Conservation (phyloP, 2,113 vertebrate species). For the Aleadryas rufinucha region DNA sequence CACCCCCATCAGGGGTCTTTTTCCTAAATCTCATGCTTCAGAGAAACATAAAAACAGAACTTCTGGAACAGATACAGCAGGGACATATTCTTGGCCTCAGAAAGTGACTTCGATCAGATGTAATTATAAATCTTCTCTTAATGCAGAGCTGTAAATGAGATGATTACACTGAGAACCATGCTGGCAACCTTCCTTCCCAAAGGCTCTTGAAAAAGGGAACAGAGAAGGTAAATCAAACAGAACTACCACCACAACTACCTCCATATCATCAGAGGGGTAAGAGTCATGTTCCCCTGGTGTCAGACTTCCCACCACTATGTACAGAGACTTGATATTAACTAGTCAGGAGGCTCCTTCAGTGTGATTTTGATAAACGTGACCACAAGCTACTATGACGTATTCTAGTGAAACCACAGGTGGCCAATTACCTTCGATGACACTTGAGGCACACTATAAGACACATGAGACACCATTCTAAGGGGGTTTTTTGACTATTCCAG, state of each 20-base stretch:
- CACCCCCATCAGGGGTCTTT: neutral
- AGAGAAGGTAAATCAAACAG: neutral
- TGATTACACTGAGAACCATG: neutral
- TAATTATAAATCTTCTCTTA: neutral
- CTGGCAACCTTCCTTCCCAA: neutral
- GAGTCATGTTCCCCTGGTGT: fast-evolving
- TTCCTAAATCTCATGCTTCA: neutral
- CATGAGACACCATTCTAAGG: neutral
- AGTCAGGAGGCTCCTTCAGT: neutral
- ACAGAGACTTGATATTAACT: neutral
- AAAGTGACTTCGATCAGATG: neutral
- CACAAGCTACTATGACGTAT: neutral
- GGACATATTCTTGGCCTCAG: neutral
- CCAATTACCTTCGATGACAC: neutral
- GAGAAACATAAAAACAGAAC: neutral
- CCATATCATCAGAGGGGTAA: neutral
- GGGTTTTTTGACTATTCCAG: neutral
- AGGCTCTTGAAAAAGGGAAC: neutral
- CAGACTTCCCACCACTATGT: neutral
- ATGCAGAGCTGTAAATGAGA: neutral
- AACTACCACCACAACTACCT: neutral
- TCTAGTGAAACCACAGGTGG: neutral
- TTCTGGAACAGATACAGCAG: neutral
- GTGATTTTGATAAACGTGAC: neutral
- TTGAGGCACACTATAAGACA: neutral